These are phyloP conservation scores for Lasioglossum albipes DNA, from an alignment of 1,140 invertebrate species.

Conservation along the genomic window DNA sequence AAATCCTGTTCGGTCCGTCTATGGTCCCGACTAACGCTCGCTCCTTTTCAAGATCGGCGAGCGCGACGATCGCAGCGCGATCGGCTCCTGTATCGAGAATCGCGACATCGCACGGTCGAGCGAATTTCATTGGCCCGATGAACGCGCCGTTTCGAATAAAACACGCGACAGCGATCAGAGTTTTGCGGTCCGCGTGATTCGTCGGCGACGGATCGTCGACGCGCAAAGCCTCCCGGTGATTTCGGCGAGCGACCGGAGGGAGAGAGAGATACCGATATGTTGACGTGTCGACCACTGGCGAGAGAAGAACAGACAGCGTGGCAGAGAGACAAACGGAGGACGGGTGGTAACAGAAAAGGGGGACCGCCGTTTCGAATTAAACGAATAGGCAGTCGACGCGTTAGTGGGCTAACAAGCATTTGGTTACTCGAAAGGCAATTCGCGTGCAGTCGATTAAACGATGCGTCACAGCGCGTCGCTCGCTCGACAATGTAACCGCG, in stretches of 20 bases:
- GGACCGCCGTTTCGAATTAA: conserved; percentile 52
- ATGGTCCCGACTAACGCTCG: no score
- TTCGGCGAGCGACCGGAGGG: neutral
- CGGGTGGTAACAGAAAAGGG: conserved; percentile 8
- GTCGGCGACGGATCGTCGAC: neutral
- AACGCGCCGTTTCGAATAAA: conserved; percentile 5
- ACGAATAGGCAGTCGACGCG: conserved; percentile 39
- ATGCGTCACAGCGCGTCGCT: conserved; percentile 36
- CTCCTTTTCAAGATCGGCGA: no score
- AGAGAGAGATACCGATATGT: neutral
- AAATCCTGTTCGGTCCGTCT: no score
- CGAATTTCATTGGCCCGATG: no score
- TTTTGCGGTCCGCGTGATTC: conserved; percentile 10
- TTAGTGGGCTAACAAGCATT: conserved; percentile 56
- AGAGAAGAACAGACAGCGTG: neutral
- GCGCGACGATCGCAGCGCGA: no score
- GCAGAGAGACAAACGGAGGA: neutral
- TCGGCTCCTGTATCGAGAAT: no score
- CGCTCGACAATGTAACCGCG: conserved; percentile 50
- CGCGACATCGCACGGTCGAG: no score
- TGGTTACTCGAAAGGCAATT: conserved; percentile 60
- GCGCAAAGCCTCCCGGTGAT: conserved; percentile 8
- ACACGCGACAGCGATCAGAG: conserved; percentile 8
- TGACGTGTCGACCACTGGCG: no score
- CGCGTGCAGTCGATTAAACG: conserved; percentile 59